phyloP scores from a whole-genome alignment of 2,888 invertebrate genomes.

The Psylliodes chrysocephalus region DNA sequence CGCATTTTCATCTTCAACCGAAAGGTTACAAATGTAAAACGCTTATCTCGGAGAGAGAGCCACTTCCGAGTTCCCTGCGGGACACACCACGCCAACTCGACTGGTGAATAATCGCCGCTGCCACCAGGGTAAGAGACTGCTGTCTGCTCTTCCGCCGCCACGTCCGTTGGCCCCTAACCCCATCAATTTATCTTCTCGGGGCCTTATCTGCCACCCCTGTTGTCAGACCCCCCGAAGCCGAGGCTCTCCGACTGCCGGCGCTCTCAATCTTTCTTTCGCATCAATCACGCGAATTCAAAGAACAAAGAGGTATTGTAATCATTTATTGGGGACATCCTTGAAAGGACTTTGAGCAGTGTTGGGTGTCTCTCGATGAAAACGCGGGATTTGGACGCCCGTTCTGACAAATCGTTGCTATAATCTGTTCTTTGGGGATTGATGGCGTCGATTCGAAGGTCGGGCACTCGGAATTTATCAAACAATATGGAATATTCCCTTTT shows the following conservation, averaged over 20 bases:
- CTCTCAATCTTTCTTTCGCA: conserved; percentile 43
- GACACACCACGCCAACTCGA: conserved; percentile 48
- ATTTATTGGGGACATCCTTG: conserved; percentile 8
- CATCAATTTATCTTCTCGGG: conserved; percentile 61
- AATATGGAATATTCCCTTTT: too few species aligned
- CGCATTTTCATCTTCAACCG: conserved; percentile 41
- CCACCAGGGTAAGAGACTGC: conserved; percentile 63
- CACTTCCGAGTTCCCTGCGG: conserved; percentile 60
- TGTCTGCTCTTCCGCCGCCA: conserved; percentile 63
- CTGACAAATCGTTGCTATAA: too few species aligned
- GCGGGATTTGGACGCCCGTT: too few species aligned
- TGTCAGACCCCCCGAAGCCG: conserved; percentile 23
- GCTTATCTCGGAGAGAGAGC: conserved; percentile 62
- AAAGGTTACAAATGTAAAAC: conserved; percentile 63
- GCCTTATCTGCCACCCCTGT: conserved; percentile 51
- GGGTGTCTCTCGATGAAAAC: background rate
- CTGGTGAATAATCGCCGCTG: conserved; percentile 62
- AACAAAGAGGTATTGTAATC: conserved; percentile 24
- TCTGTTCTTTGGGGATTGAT: too few species aligned
- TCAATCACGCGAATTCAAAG: conserved; percentile 40
- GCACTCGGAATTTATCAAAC: too few species aligned
- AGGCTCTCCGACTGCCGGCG: conserved; percentile 44
- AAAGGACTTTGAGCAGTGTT: background rate
- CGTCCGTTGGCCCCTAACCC: conserved; percentile 62
- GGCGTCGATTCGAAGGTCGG: too few species aligned